Base-by-base conservation (phyloP, 92 coral and sea anemone species). In the Micromussa lordhowensis region DNA sequence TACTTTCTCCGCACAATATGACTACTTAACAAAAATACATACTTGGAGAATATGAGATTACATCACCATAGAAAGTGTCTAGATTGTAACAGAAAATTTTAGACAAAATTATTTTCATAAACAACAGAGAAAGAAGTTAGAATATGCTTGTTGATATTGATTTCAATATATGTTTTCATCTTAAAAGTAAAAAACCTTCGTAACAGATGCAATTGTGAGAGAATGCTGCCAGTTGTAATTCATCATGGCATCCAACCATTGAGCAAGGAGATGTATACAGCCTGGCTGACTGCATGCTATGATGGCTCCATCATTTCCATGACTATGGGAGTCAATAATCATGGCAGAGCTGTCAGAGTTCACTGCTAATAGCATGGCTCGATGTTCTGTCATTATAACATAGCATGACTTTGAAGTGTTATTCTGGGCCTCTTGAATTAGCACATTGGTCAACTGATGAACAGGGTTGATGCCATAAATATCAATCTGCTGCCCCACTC, bases 221-320 rank as follows among this genome's bases (percentile, higher is more conserved):
- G 78, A 48, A 19, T 73, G 49, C 19, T 78, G 32, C 84, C 84
- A 86, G 90, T 9, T 30, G 13, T 86, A 84, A 3, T 29, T 86
- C 90, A 86, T 78, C 90, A 86, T 63, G 6, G 77, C 74, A 26
- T 77, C 77, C 29, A 79, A 40, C 90, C 90, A 86, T 28, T 66
- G 26, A 66, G 90, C 79, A 0, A 86, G 28, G 14, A 81, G 78
- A 66, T 51, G 78, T 29, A 86, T 80, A 29, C 10, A 1, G 63
- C 90, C 78, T 38, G 82, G 26, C 3, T 48, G 26, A 31, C 49
- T 78, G 69, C 53, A 64, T 61, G 85, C 90, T 78, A 86, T 79
- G 9, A 86, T 54, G 19, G 90, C 85, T 38, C 85, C 90, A 18
- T 81, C 77, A 28, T 86, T 79, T 34, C 72, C 72, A 49, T 76